These are phyloP conservation scores for Cryptocheilus praepositus DNA, from an alignment of 2,888 invertebrate genomes.

Conservation along the genomic window DNA sequence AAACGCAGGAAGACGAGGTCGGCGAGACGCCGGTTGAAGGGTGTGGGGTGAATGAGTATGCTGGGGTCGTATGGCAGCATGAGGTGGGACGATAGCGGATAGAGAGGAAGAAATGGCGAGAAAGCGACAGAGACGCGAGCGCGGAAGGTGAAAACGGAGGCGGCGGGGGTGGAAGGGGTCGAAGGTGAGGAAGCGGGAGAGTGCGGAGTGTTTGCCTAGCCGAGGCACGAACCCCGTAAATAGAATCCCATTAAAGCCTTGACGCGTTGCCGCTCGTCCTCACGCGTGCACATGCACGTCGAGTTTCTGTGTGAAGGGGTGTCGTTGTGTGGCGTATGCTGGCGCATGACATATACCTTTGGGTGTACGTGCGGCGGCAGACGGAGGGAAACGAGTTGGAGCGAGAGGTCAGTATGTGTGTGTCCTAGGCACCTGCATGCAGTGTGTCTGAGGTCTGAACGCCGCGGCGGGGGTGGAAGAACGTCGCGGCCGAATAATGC, in stretches of 20 bases:
- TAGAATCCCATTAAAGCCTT: constrained; percentile 73
- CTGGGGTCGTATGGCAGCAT: no score
- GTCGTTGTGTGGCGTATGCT: constrained; percentile 4
- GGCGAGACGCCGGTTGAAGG: not conserved
- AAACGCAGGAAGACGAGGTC: constrained; percentile 35
- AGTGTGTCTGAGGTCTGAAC: constrained; percentile 3
- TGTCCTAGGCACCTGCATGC: constrained; percentile 37
- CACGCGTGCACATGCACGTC: constrained; percentile 31
- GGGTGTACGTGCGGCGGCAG: constrained; percentile 20
- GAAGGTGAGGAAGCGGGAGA: constrained; percentile 17
- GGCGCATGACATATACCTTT: not conserved
- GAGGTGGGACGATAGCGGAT: not conserved
- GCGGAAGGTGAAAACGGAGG: constrained; percentile 5
- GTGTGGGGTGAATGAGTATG: not conserved
- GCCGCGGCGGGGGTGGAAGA: constrained; percentile 25
- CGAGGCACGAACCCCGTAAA: constrained; percentile 70
- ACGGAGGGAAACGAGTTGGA: not conserved
- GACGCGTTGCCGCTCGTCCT: constrained; percentile 61
- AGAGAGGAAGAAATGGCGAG: not conserved
- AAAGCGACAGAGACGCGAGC: no score
- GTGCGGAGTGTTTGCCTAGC: constrained; percentile 68
- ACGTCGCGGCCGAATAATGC: constrained; percentile 45
- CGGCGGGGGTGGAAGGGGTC: no score
- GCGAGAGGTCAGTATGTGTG: constrained; percentile 6
- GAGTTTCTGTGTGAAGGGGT: no score